These are phyloP conservation scores for Diprion similis DNA, from an alignment of 1,140 invertebrate species.

Conservation along the genomic window DNA sequence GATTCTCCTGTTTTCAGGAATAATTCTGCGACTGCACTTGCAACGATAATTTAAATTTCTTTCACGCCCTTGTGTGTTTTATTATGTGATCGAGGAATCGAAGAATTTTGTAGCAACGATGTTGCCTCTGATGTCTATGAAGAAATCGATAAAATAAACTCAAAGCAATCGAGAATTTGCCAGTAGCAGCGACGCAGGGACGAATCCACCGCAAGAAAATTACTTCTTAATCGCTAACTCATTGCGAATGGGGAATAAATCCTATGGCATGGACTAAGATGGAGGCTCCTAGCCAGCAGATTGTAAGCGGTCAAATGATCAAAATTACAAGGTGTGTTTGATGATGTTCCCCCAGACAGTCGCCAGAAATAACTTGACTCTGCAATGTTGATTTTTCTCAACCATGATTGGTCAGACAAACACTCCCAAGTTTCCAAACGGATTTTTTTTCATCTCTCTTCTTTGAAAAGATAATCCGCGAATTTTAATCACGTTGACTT, in stretches of 20 bases:
- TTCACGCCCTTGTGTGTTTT: no score
- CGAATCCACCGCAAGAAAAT: background rate
- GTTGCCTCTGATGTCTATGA: no score
- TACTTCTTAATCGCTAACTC: constrained; percentile 24
- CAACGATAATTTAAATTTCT: no score
- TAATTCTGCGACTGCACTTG: no score
- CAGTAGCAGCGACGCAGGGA: background rate
- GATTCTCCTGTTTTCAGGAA: no score
- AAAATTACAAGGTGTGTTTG: constrained; percentile 61
- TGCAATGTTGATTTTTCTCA: constrained; percentile 34
- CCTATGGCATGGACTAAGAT: constrained; percentile 45
- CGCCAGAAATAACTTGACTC: constrained; percentile 29
- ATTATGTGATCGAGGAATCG: no score
- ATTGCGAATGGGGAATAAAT: constrained; percentile 51
- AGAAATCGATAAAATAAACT: no score
- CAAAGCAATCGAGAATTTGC: background rate
- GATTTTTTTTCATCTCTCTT: background rate
- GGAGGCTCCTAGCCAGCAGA: constrained; percentile 36
- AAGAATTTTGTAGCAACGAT: no score
- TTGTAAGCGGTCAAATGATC: constrained; percentile 60
- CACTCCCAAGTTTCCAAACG: constrained; percentile 24
- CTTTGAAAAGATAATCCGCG: no score
- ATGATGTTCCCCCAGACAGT: constrained; percentile 49
- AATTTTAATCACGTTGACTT: no score
- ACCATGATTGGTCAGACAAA: constrained; percentile 39